Evolutionary conservation across 2,888 invertebrate species (phyloP).

Genomic region (Cheilosia urbana): DNA sequence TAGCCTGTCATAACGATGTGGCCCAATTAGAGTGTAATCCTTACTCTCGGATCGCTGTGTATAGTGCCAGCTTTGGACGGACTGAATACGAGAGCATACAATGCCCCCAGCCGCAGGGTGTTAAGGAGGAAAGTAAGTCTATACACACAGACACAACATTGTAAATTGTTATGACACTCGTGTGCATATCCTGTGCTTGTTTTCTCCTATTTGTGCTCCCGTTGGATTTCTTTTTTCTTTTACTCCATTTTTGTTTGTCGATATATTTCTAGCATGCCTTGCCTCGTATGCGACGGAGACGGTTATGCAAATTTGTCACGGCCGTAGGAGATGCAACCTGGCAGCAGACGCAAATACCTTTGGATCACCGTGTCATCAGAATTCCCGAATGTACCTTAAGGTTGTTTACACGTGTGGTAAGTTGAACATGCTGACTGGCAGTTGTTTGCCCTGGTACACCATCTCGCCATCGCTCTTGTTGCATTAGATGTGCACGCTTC

Average conservation of each 20-base stretch:
- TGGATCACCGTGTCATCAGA: constrained; percentile 91
- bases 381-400: constrained; percentile 93
- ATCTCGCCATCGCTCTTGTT: background rate
- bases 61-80: constrained; percentile 96
- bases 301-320: constrained; percentile 94
- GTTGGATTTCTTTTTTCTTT: constrained; percentile 29
- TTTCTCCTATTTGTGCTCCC: constrained; percentile 18
- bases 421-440: constrained; percentile 80
- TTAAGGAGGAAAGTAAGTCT: constrained; percentile 93
- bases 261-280: constrained; percentile 89
- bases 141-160: constrained; percentile 41
- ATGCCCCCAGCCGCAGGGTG: constrained; percentile 94
- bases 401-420: constrained; percentile 95
- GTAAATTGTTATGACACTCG: constrained; percentile 58
- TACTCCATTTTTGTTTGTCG: constrained; percentile 76
- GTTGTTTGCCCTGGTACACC: constrained; percentile 34
- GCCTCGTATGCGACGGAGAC: constrained; percentile 95
- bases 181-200: constrained; percentile 22
- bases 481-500: constrained; percentile 48
- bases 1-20: constrained; percentile 95
- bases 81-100: constrained; percentile 95
- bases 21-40: constrained; percentile 95
- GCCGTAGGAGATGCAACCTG: constrained; percentile 91
- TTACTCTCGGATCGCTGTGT: constrained; percentile 94
- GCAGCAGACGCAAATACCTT: constrained; percentile 94